Base-by-base conservation (phyloP, 1,140 invertebrate genomes). In the Carposina sasakii region DNA sequence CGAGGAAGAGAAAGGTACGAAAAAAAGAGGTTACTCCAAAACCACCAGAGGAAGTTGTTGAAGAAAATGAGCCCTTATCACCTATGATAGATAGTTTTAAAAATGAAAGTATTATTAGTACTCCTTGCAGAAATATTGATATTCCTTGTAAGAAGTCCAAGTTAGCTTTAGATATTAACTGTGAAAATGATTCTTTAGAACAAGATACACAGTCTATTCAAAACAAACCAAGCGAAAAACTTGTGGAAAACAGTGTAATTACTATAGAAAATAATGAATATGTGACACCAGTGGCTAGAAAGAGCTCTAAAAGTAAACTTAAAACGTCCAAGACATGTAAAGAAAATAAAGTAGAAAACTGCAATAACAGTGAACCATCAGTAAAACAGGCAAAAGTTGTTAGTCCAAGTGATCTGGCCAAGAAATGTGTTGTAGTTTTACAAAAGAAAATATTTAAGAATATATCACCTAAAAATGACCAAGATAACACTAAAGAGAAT, bases 361-460 rank as follows among this genome's bases (percentile, higher is more conserved):
- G 24, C 37, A 48, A 19, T 26, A 36, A 21, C 2, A 12, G 3
- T 17, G 17, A 37, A 47, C 17, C 9, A 24, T 23, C 9, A 33
- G 37, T 20, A 23, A 12, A 45, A 26, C 5, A 24, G 2, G 31
- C n/a, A n/a, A n/a, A 54, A 39, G n/a, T 21, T 37, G 3, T 33
- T 40, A 64, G 62, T 51, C 75, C 76, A 9, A 74, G 71, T 53
- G 70, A 79, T 46, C 54, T 79, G 19, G 58, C 63, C 19, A 81
- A 76, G 57, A 76, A 81, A 64, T 81, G 76, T 50, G 61, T 81
- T 34, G 66, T 76, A 41, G 63, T 81, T 19, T 69, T 81, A 52
- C 79, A 81, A 49, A 76, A 71, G 16, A 77, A 77, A 49, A 57
- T 81, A 42, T 64, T 71, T 37, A 77, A 71, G 54, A 59, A 12